Conservation (phyloP, 1,140 invertebrate genomes). For the Lanistes nyassanus region DNA sequence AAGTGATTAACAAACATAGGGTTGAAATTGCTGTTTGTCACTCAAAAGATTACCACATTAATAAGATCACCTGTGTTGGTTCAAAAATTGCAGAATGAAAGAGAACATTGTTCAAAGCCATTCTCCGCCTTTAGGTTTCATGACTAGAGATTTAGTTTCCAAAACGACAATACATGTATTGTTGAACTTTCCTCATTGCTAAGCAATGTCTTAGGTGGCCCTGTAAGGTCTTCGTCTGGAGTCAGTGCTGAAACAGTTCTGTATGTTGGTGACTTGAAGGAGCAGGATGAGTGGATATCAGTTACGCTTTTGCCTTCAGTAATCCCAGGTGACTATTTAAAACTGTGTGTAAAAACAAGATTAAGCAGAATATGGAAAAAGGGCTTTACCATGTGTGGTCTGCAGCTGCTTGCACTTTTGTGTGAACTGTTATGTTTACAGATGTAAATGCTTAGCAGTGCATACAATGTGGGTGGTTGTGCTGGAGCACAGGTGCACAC, state of each 20-base stretch:
- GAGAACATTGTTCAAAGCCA: too few relatives aligned
- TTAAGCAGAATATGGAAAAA: not conserved
- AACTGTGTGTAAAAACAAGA: too few relatives aligned
- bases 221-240: slow-evolving; percentile 31
- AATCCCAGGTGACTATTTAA: slow-evolving; percentile 17
- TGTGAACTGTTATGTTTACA: not conserved
- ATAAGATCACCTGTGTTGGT: too few relatives aligned
- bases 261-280: slow-evolving; percentile 27
- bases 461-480: not conserved
- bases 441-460: not conserved
- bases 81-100: too few relatives aligned
- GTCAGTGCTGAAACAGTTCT: slow-evolving; percentile 33
- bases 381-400: not conserved
- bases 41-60: too few relatives aligned
- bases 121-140: too few relatives aligned
- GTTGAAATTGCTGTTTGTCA: too few relatives aligned
- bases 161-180: too few relatives aligned
- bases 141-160: too few relatives aligned
- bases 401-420: not conserved
- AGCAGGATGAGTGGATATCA: slow-evolving; percentile 33
- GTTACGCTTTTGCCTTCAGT: slow-evolving; percentile 30
- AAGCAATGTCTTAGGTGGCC: too few relatives aligned
- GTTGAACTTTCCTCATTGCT: slow-evolving; percentile 4
- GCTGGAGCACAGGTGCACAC: not conserved
- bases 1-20: too few relatives aligned